Base-by-base conservation (phyloP, 2,888 invertebrate genomes). In the Chloroclysta siterata region DNA sequence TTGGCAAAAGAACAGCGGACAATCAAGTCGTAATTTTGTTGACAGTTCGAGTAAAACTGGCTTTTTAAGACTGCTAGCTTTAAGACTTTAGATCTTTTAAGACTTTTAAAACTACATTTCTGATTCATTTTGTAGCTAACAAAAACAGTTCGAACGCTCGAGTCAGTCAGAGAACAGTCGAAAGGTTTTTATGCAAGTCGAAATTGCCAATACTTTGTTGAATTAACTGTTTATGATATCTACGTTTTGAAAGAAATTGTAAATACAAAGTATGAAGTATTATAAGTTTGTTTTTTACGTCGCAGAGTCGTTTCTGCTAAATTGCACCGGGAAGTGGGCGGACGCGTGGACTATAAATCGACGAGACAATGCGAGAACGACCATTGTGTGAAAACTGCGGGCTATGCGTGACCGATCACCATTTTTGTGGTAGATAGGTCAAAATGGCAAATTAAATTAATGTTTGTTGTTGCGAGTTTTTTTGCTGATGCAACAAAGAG, bases 351-450 rank as follows among this genome's bases (percentile, higher is more conserved):
- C 81, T 69, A 87, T 89, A 87, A 89, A 88, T 88, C 76, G 74
- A 73, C 68, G 71, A 69, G 76, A 82, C 84, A 87, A 87, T 82
- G 76, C 77, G 72, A 68, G 74, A 72, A 65, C 73, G 68, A 72
- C 81, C 78, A 83, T 88, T 88, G 84, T 85, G 75, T 72, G 76
- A 82, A 84, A 83, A 83, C 80, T 81, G 79, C 77, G 81, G 77
- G 84, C 80, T 84, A 82, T 80, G 84, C 82, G 79, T 80, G 80
- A 75, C 78, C 75, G 74, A 82, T 80, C 82, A 79, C 59, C 78
- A 84, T 82, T 82, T 84, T 81, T 81, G 80, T 83, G 77, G 72
- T 44, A 44, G 8, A 17, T 74, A 46, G 33, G 59, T 55, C 33
- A 17, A 48, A 60, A 64, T 53, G 54, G 52, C 50, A 66, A 58